These are phyloP conservation scores for Riparia riparia DNA, from an alignment of 2,113 vertebrate genomes.

Conservation along the genomic window DNA sequence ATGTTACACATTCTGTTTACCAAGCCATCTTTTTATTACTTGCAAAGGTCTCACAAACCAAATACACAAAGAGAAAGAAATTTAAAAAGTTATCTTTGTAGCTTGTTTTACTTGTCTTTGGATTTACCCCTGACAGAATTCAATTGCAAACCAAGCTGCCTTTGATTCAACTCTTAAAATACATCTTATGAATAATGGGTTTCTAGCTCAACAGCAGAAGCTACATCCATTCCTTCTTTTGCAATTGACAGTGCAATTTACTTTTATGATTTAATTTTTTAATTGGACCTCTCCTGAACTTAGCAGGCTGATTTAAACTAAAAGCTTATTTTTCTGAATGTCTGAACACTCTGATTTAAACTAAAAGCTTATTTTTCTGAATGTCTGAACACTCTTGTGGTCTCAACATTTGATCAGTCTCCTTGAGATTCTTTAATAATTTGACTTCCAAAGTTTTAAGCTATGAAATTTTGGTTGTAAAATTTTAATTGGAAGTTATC, in stretches of 20 bases:
- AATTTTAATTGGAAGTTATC: not conserved
- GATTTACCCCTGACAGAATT: not conserved
- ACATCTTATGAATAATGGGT: not conserved
- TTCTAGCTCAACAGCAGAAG: not conserved
- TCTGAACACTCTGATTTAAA: not conserved
- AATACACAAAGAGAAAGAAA: not conserved
- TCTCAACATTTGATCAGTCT: not conserved
- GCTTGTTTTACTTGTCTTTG: not conserved
- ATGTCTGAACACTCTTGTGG: not conserved
- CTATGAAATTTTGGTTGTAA: not conserved
- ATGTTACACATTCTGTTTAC: not conserved
- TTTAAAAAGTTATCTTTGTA: not conserved
- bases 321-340: not conserved
- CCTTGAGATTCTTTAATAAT: not conserved
- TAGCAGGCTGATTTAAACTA: not conserved
- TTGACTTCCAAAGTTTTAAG: not conserved
- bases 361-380: not conserved
- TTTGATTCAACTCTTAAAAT: not conserved
- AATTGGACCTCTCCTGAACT: not conserved
- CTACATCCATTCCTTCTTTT: not conserved
- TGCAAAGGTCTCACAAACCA: not conserved
- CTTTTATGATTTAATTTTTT: not conserved
- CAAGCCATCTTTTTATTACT: not conserved
- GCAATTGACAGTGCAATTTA: not conserved
- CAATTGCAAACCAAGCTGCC: not conserved